Evolutionary conservation across 2,797 vertebrate species (phyloP).

Genomic region (Halcyon smyrnensis): DNA sequence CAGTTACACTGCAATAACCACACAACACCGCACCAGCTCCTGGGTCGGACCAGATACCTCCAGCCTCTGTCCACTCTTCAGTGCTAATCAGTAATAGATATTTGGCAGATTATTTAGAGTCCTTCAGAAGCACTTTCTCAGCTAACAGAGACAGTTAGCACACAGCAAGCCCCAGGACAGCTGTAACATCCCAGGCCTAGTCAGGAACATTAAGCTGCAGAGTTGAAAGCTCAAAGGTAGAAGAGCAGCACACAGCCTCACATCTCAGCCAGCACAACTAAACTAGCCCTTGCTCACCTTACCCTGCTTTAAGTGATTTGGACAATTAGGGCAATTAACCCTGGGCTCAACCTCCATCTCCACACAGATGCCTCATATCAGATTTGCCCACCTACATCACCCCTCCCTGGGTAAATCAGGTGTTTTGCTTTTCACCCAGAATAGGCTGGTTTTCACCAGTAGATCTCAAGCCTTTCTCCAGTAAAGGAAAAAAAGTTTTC

Average conservation of each 20-base stretch:
- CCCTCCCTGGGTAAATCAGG: neutral
- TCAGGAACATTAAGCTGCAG: fast-evolving
- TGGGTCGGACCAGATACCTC: fast-evolving
- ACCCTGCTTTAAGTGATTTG: neutral
- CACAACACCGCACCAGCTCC: neutral
- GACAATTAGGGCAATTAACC: neutral
- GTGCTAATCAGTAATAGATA: neutral
- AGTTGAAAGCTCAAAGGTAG: fast-evolving
- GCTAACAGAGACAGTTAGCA: neutral
- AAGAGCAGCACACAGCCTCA: neutral
- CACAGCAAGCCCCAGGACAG: neutral
- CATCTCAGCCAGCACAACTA: fast-evolving
- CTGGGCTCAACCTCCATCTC: neutral
- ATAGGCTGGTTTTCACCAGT: neutral
- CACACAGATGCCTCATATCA: neutral
- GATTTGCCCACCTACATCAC: neutral
- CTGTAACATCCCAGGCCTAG: fast-evolving
- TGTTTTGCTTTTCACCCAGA: neutral
- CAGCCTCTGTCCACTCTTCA: neutral
- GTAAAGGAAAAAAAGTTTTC: neutral
- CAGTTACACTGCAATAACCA: fast-evolving
- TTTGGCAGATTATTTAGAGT: neutral
- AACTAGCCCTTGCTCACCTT: fast-evolving
- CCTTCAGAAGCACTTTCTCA: neutral
- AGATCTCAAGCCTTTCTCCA: neutral